Evolutionary conservation across 2,797 vertebrate genomes (phyloP).

Genomic region (Chromobotia macracanthus): DNA sequence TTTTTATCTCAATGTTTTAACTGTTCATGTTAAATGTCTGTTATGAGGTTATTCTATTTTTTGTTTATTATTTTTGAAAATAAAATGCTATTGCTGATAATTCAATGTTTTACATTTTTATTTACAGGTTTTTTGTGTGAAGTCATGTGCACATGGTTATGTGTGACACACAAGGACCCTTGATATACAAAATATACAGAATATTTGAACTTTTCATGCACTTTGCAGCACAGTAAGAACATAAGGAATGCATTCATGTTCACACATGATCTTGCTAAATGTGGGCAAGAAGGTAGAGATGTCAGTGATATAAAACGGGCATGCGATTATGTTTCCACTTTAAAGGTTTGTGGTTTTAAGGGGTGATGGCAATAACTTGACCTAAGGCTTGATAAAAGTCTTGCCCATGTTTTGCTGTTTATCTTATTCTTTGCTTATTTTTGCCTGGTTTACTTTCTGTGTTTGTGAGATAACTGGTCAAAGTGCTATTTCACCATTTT

Average conservation of each 20-base stretch:
- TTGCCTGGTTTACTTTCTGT: no score
- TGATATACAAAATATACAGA: no score
- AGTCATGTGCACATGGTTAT: no score
- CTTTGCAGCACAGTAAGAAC: neutral
- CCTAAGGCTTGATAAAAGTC: neutral
- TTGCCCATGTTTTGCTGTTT: neutral
- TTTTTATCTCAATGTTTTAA: no score
- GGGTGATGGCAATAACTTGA: neutral
- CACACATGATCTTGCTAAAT: conserved; percentile 16
- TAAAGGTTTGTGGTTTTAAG: conserved; percentile 5
- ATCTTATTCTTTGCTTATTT: neutral
- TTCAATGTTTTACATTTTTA: no score
- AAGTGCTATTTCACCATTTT: conserved; percentile 1
- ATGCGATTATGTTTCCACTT: neutral
- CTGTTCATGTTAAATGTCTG: no score
- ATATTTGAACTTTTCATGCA: neutral
- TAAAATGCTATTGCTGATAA: no score
- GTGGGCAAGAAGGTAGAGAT: neutral
- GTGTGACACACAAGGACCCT: no score
- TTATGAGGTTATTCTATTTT: no score
- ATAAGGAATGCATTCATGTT: conserved; percentile 1
- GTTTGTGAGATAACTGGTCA: neutral
- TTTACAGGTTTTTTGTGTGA: no score
- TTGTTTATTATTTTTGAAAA: no score
- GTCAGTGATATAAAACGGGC: neutral